These are phyloP conservation scores for Pelobates fuscus DNA, from an alignment of 2,113 vertebrate species.

Conservation along the genomic window DNA sequence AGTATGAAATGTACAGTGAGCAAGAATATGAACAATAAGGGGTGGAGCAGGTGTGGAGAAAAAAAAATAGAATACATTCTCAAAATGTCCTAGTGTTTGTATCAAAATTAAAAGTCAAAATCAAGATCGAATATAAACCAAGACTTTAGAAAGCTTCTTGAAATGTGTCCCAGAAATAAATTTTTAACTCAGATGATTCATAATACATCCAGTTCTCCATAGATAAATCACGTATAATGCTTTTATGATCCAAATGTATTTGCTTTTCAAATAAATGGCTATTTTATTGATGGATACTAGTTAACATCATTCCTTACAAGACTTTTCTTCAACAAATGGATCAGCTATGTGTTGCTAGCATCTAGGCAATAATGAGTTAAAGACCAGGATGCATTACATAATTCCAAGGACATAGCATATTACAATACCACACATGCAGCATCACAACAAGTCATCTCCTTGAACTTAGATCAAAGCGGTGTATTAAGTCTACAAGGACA, in stretches of 20 bases:
- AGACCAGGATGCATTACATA: not conserved
- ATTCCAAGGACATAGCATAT: not conserved
- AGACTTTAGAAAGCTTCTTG: not conserved
- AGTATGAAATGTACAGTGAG: not conserved
- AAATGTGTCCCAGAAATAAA: not conserved
- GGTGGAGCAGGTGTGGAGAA: slow-evolving; percentile 21
- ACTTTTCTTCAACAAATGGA: too few species aligned
- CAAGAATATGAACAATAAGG: slow-evolving; percentile 10
- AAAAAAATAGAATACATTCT: slow-evolving; percentile 15
- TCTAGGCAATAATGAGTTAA: not conserved
- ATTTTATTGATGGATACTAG: too few species aligned
- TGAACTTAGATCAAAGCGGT: too few species aligned
- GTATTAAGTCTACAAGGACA: too few species aligned
- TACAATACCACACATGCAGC: not conserved
- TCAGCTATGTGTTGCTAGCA: not conserved
- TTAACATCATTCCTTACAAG: too few species aligned
- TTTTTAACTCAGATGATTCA: too few species aligned
- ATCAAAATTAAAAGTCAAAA: not conserved
- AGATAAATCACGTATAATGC: too few species aligned
- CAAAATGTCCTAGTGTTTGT: not conserved
- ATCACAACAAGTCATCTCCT: not conserved
- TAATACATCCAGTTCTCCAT: too few species aligned
- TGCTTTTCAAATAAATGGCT: too few species aligned
- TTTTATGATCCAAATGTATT: too few species aligned
- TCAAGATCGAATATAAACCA: not conserved